Conservation (phyloP, 2,113 vertebrate genomes). For the Thunnus thynnus region DNA sequence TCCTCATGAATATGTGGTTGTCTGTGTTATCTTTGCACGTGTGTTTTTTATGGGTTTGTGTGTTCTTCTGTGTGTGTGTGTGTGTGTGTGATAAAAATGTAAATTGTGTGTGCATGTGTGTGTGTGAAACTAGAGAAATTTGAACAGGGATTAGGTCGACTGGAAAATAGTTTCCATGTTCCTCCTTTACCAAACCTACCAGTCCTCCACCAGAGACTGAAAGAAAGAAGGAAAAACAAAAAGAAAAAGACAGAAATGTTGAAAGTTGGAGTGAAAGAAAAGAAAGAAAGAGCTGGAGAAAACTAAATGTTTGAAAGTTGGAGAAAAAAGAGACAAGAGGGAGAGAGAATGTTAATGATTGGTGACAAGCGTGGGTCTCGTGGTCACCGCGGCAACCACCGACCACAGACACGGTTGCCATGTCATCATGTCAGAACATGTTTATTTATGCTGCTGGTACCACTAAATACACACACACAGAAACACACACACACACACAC, state of each 20-base stretch:
- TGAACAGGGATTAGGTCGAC: conserved; percentile 13
- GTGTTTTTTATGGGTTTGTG: too few species aligned
- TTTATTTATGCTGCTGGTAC: conserved; percentile 59
- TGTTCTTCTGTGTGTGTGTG: too few species aligned
- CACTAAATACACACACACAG: conserved; percentile 30
- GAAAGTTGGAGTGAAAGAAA: neutral
- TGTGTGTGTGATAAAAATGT: too few species aligned
- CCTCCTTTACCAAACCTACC: neutral
- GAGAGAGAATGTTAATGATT: conserved; percentile 37
- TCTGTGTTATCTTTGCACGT: too few species aligned
- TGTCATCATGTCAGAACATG: conserved; percentile 56
- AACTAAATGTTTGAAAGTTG: neutral
- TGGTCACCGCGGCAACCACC: conserved; percentile 46
- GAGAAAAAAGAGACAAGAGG: neutral
- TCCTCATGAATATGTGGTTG: too few species aligned
- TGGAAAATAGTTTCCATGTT: conserved; percentile 33
- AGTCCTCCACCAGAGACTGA: too few species aligned
- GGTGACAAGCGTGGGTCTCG: conserved; percentile 43
- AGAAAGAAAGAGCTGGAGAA: neutral
- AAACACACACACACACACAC: conserved; percentile 4
- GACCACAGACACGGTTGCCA: conserved; percentile 58
- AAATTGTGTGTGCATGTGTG: neutral
- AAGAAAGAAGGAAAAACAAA: neutral
- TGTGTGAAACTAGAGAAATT: conserved; percentile 6
- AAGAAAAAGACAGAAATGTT: too few species aligned